phyloP scores from a whole-genome alignment of 2,888 invertebrate species.

The Synergus itoensis region DNA sequence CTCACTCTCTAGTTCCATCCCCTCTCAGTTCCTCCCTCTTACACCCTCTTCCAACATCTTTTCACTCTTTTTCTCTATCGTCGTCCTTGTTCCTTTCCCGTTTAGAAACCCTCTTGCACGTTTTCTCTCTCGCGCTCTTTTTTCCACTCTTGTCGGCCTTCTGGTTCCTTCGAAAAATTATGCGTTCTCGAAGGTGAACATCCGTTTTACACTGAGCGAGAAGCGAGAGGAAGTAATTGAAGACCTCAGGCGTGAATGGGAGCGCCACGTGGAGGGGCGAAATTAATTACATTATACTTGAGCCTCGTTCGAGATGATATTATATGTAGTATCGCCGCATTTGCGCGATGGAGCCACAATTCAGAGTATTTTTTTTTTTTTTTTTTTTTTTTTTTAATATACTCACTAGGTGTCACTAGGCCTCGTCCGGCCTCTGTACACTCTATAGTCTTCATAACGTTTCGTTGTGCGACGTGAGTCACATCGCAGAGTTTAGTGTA shows the following conservation, averaged over 20 bases:
- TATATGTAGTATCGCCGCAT: too few relatives aligned
- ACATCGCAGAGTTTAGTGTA: too few relatives aligned
- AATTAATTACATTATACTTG: slow-evolving; percentile 71
- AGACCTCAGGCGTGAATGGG: slow-evolving; percentile 69
- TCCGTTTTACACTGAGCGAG: slow-evolving; percentile 67
- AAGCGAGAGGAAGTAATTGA: slow-evolving; percentile 62
- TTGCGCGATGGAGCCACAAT: too few relatives aligned
- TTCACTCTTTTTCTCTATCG: slow-evolving; percentile 41
- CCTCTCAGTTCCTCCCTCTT: slow-evolving; percentile 47
- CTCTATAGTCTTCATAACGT: too few relatives aligned
- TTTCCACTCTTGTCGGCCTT: slow-evolving; percentile 50
- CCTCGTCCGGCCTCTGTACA: too few relatives aligned
- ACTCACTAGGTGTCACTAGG: too few relatives aligned
- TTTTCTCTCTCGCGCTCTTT: slow-evolving; percentile 49
- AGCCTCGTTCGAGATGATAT: too few relatives aligned
- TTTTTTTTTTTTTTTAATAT: too few relatives aligned
- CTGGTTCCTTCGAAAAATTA: slow-evolving; percentile 68
- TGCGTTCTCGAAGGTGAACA: slow-evolving; percentile 68
- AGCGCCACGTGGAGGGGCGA: slow-evolving; percentile 67
- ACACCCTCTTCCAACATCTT: slow-evolving; percentile 46
- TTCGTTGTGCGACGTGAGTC: too few relatives aligned
- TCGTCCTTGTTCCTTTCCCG: slow-evolving; percentile 38
- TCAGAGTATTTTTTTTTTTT: too few relatives aligned
- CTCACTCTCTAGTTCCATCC: slow-evolving; percentile 30
- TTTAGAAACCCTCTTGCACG: slow-evolving; percentile 44